These are phyloP conservation scores for Hartigia nigra DNA, from an alignment of 2,888 invertebrate species.

Conservation along the genomic window DNA sequence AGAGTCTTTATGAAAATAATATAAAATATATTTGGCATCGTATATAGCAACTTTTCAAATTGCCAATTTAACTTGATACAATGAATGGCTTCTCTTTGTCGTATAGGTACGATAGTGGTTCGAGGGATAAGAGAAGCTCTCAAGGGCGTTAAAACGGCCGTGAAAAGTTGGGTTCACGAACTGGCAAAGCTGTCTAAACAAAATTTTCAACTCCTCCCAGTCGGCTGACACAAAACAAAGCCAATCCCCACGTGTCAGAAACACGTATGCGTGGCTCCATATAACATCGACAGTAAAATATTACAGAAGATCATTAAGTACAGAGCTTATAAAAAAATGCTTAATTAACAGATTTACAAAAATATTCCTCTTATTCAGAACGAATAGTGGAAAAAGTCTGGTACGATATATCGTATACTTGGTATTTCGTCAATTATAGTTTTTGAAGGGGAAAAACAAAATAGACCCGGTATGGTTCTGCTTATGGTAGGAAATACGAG, in stretches of 20 bases:
- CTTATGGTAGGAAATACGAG: not conserved
- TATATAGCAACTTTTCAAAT: not conserved
- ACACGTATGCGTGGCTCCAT: not conserved
- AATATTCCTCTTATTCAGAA: not conserved
- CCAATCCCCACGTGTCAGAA: slow-evolving; percentile 26
- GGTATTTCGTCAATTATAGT: not conserved
- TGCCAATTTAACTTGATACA: not conserved
- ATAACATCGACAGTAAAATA: not conserved
- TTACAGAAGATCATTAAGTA: not conserved
- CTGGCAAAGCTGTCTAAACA: slow-evolving; percentile 23
- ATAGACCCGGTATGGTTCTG: not conserved
- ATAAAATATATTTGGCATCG: not conserved
- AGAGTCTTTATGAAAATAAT: not conserved
- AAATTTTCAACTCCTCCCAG: slow-evolving; percentile 30
- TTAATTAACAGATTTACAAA: not conserved
- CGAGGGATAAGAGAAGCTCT: not conserved
- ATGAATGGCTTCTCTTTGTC: not conserved
- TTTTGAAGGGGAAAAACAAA: not conserved
- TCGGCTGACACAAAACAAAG: slow-evolving; percentile 29
- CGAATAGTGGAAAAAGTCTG: not conserved
- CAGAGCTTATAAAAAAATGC: not conserved
- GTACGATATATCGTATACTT: not conserved
- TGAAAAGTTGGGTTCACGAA: not conserved
- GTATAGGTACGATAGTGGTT: not conserved
- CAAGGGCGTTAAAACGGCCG: not conserved